These are phyloP conservation scores for Bellardia pandia DNA, from an alignment of 2,888 invertebrate species.

Conservation along the genomic window DNA sequence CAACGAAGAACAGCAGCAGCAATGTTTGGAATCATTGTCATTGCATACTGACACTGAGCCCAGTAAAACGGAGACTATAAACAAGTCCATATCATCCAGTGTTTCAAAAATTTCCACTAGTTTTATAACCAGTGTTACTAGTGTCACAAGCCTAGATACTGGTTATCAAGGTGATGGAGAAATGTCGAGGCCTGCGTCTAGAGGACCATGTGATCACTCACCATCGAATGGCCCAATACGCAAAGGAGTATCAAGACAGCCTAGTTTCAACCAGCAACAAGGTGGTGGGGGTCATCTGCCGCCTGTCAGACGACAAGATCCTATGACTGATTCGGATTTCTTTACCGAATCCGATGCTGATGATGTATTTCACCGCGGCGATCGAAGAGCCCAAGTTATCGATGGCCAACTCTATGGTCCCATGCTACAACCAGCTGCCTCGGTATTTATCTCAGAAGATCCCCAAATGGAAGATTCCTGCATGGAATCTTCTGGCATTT, in stretches of 20 bases:
- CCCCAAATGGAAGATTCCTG: slow-evolving; percentile 89
- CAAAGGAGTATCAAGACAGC: slow-evolving; percentile 83
- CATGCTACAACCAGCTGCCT: slow-evolving; percentile 84
- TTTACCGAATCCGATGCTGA: slow-evolving; percentile 96
- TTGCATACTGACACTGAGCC: slow-evolving; percentile 75
- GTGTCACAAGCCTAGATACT: slow-evolving; percentile 95
- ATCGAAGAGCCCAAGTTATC: slow-evolving; percentile 92
- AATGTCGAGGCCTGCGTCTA: slow-evolving; percentile 93
- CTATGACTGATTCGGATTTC: slow-evolving; percentile 96
- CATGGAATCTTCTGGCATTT: slow-evolving; percentile 96
- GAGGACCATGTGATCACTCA: slow-evolving; percentile 90
- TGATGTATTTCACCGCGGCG: slow-evolving; percentile 88
- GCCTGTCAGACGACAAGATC: slow-evolving; percentile 89
- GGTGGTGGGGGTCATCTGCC: slow-evolving; percentile 82
- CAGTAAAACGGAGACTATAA: slow-evolving; percentile 85
- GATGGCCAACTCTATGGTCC: slow-evolving; percentile 94
- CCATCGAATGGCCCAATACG: slow-evolving; percentile 85
- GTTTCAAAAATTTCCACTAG: slow-evolving; percentile 89
- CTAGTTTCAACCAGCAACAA: slow-evolving; percentile 82
- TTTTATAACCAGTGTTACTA: slow-evolving; percentile 94
- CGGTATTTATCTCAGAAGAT: slow-evolving; percentile 85
- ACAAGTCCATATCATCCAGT: slow-evolving; percentile 85
- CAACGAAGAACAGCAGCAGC: slow-evolving; percentile 67
- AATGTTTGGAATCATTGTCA: slow-evolving; percentile 73
- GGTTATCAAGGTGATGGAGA: slow-evolving; percentile 97